Percentiles rank a stretch among this genome's conserved stretches.
phyloP scores from a whole-genome alignment of 2,888 invertebrate species.

The Schizaphis graminum region DNA sequence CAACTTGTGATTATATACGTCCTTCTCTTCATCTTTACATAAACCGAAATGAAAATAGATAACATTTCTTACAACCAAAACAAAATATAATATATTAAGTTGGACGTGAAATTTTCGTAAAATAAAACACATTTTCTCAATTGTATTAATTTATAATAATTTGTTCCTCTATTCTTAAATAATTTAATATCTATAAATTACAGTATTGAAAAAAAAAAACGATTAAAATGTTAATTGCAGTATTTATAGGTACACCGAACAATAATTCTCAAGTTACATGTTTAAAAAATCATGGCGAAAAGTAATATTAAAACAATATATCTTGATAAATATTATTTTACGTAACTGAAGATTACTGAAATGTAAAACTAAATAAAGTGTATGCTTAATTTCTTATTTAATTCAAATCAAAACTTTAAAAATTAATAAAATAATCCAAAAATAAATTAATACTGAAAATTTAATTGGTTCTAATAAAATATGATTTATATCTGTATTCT shows the following conservation, averaged over 20 bases:
- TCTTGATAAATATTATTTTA: background rate
- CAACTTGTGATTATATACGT: constrained; percentile 3
- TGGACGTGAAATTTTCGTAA: background rate
- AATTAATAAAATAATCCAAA: background rate
- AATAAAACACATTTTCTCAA: background rate
- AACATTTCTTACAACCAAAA: constrained; percentile 32
- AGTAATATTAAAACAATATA: background rate
- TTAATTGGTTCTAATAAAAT: background rate
- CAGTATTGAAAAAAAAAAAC: background rate
- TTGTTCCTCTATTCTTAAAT: background rate
- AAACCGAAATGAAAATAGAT: constrained; percentile 9
- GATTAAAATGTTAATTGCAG: background rate
- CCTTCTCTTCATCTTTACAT: background rate
- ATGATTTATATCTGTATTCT: background rate
- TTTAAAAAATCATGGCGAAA: background rate
- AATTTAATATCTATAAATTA: background rate
- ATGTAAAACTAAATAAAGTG: background rate
- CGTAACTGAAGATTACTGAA: background rate
- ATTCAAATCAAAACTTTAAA: background rate
- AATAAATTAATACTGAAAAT: background rate
- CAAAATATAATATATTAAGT: constrained; percentile 38
- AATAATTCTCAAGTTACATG: background rate
- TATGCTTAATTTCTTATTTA: background rate
- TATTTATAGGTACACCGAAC: background rate
- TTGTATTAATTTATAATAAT: background rate